A percentile compares a stretch with the other conserved stretches of the same genome.
These are phyloP conservation scores for Pogona vitticeps DNA, from an alignment of 2,113 vertebrate genomes.

Conservation along the genomic window DNA sequence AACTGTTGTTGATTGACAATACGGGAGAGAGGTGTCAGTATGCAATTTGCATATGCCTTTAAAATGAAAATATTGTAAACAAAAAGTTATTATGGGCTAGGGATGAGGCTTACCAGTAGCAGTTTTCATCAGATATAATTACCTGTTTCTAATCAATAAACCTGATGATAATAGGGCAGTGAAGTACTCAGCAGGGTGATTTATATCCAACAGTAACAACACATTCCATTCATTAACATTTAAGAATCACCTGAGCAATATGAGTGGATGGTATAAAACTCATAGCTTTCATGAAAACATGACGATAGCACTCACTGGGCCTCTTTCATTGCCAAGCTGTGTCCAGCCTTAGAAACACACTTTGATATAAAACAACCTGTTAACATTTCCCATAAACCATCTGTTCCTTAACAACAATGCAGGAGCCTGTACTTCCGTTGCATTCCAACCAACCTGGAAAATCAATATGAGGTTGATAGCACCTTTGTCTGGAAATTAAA, in stretches of 20 bases:
- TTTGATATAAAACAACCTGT: conserved; percentile 44
- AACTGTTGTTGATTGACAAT: no score
- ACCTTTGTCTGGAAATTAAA: neutral
- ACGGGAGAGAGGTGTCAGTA: neutral
- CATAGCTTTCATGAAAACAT: neutral
- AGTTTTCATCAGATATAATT: neutral
- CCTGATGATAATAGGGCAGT: conserved; percentile 13
- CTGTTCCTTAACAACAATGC: conserved; percentile 44
- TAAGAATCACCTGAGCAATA: conserved; percentile 37
- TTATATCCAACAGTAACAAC: conserved; percentile 17
- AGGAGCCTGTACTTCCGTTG: neutral
- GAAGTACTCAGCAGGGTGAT: conserved; percentile 22
- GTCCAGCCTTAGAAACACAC: conserved; percentile 22
- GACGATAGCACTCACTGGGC: neutral
- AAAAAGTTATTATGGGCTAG: neutral
- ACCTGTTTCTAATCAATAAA: conserved; percentile 28
- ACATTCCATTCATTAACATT: conserved; percentile 9
- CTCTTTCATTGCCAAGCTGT: conserved; percentile 11
- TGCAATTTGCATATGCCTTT: no score
- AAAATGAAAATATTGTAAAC: no score
- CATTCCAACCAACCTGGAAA: conserved; percentile 49
- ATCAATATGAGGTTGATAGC: conserved; percentile 27
- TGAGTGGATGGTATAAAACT: neutral
- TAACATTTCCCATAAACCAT: conserved; percentile 47
- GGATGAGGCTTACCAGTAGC: neutral